These are phyloP conservation scores for Lagenorhynchus albirostris DNA, from an alignment of 2,113 vertebrate species.

Conservation along the genomic window DNA sequence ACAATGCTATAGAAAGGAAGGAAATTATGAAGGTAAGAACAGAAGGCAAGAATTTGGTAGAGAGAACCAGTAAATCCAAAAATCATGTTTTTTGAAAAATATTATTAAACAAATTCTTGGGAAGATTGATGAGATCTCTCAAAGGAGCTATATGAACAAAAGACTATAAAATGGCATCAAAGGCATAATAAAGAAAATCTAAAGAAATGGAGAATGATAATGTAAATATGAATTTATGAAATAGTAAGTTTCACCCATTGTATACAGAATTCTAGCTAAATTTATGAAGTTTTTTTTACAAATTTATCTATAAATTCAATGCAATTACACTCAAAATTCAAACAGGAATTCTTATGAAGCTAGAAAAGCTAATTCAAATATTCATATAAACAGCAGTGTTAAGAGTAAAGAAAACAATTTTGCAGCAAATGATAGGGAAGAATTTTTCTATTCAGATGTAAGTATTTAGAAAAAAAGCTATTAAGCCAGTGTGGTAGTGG, in stretches of 20 bases:
- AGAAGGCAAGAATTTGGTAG: too few relatives aligned
- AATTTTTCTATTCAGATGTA: background rate
- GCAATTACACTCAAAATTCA: background rate
- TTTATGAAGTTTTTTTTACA: background rate
- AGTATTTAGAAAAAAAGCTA: background rate
- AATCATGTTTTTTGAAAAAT: too few relatives aligned
- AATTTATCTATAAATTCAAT: background rate
- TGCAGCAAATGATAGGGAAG: background rate
- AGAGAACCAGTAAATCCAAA: too few relatives aligned
- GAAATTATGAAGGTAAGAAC: too few relatives aligned
- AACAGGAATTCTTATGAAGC: background rate
- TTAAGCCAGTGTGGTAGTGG: background rate
- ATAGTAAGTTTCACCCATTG: background rate
- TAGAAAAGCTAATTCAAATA: background rate
- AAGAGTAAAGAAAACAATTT: background rate
- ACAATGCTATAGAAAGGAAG: too few relatives aligned
- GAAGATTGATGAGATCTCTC: too few relatives aligned
- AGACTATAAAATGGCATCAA: background rate
- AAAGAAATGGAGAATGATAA: background rate
- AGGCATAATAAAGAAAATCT: background rate
- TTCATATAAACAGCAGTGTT: background rate
- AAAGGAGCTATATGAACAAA: too few relatives aligned
- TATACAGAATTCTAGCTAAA: background rate
- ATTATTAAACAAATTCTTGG: too few relatives aligned
- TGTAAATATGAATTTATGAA: background rate